Conservation (phyloP, 2,888 invertebrate species). For the Diplazon laetatorius region DNA sequence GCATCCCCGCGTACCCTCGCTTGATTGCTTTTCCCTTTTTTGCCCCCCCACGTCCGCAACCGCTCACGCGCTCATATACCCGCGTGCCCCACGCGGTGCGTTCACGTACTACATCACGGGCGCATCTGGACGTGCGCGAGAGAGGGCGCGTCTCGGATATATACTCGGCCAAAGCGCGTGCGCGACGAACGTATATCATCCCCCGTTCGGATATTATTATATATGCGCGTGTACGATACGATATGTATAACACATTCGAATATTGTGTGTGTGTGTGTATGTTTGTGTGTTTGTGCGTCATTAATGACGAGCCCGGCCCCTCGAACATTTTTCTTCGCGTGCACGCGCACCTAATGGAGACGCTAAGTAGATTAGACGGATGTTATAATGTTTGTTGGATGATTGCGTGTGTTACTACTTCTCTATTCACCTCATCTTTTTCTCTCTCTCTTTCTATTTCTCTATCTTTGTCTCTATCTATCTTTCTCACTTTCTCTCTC, state of each 20-base stretch:
- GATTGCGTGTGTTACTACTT: background rate
- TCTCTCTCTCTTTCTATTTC: too few relatives aligned
- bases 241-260: constrained; percentile 22
- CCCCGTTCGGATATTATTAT: constrained; percentile 31
- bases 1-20: constrained; percentile 60
- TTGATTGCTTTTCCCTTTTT: constrained; percentile 79
- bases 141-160: constrained; percentile 12
- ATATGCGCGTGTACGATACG: constrained; percentile 38
- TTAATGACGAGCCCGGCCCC: constrained; percentile 54
- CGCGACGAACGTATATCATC: constrained; percentile 14
- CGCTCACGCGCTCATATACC: background rate
- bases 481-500: constrained; percentile 7
- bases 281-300: constrained; percentile 57
- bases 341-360: constrained; percentile 70
- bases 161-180: background rate
- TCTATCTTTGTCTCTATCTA: too few relatives aligned
- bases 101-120: too few relatives aligned
- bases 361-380: constrained; percentile 73
- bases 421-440: background rate
- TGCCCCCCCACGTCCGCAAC: constrained; percentile 65
- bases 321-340: constrained; percentile 56
- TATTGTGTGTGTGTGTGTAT: too few relatives aligned
- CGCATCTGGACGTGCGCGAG: background rate
- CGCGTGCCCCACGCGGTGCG: too few relatives aligned
- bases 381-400: constrained; percentile 34